Percentiles rank a stretch among this genome's conserved stretches.
These are phyloP conservation scores for Fukomys damarensis DNA, from an alignment of 2,113 vertebrate genomes.

Conservation along the genomic window DNA sequence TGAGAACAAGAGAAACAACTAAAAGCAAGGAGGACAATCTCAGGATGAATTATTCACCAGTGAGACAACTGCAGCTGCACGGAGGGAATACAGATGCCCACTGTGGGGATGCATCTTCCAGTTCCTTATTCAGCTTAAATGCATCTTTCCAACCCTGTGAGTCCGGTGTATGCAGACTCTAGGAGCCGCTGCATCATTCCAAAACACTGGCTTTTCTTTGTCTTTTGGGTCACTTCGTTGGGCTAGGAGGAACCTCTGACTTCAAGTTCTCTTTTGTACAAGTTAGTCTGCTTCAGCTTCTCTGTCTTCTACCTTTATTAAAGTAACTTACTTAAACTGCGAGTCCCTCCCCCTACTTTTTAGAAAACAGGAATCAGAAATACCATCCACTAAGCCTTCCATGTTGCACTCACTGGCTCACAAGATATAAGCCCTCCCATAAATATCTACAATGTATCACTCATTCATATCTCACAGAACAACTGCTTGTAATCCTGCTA, in stretches of 20 bases:
- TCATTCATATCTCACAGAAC: not conserved
- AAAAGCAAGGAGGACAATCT: conserved; percentile 8
- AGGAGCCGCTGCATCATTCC: not conserved
- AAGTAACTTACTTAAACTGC: not conserved
- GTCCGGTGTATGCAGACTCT: accelerated
- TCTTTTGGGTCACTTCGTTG: not conserved
- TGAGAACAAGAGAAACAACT: not conserved
- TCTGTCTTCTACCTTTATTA: not conserved
- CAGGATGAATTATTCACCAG: conserved; percentile 48
- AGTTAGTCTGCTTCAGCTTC: not conserved
- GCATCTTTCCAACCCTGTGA: not conserved
- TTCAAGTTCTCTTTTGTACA: not conserved
- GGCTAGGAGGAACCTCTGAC: not conserved
- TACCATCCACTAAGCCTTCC: not conserved
- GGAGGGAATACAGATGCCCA: not conserved
- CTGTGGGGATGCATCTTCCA: not conserved
- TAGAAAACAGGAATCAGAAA: not conserved
- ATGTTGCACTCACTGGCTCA: not conserved
- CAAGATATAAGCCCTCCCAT: not conserved
- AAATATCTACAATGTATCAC: not conserved
- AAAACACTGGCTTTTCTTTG: not conserved
- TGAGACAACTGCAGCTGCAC: not conserved
- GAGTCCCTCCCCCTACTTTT: not conserved
- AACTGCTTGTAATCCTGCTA: not conserved
- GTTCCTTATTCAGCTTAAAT: not conserved